Evolutionary conservation across 2,888 invertebrate genomes (phyloP), one percentile per base, ranked within the genome.

Genomic region (Chloromyia formosa): DNA sequence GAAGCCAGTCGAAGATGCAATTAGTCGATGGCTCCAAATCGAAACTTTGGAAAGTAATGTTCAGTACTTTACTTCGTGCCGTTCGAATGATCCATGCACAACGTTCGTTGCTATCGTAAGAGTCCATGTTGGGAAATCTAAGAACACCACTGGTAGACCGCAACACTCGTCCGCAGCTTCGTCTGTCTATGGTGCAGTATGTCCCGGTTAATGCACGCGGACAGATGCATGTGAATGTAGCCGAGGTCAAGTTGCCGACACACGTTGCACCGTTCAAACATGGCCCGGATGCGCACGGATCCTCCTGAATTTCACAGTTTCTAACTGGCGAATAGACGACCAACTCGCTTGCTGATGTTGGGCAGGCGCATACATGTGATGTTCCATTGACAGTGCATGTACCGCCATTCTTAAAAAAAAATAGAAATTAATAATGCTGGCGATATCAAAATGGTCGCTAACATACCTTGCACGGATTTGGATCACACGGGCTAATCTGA

Each of bases 221-320:
- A 81, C 96, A 96, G 64, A 87, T 86, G 81, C 95, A 95, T 53
- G 85, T 84, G 77, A 83, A 89, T 58, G 86, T 85, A 0, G 76
- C 77, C 4, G 78, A 42, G 0, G 80, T 78, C 0, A 76, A 77
- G 27, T 23, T 58, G 12, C 60, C n/a, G 16, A 12, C 76, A 82
- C 97, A 97, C 3, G 89, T 89, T 1, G 94, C 97, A 1, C 92
- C 92, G 84, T 97, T 95, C 77, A 86, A 87, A 82, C 97, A 97
- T 0, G 96, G 96, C 82, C 89, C 90, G 1, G 88, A 87, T 10
- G 84, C 82, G 82, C 97, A 97, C 0, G 88, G 87, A 81, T 93
- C 87, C 0, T 85, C 81, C 40, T 58, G 35, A 53, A 71, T 56
- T 58, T 71, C 71, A 58, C 71, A 71, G 40, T 71, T 40, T 10